Evolutionary conservation across 2,888 invertebrate species (phyloP).

Genomic region (Andrena praecox): DNA sequence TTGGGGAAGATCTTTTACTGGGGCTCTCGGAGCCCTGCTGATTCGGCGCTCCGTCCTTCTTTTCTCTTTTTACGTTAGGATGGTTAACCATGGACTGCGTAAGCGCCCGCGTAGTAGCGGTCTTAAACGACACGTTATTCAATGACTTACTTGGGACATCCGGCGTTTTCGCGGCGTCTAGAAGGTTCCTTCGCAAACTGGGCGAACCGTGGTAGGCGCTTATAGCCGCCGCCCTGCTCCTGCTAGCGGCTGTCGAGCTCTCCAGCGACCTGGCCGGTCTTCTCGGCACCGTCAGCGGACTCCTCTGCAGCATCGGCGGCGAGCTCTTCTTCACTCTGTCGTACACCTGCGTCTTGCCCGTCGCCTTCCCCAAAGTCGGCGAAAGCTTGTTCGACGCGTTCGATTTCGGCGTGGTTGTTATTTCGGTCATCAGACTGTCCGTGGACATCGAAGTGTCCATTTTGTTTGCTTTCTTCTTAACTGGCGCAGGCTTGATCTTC

Average conservation of each 20-base stretch:
- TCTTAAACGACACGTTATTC: conserved; percentile 61
- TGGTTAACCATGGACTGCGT: conserved; percentile 64
- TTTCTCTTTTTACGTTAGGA: conserved; percentile 72
- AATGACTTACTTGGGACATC: conserved; percentile 83
- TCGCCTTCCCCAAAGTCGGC: conserved; percentile 75
- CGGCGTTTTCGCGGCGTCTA: conserved; percentile 86
- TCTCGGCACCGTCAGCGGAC: conserved; percentile 71
- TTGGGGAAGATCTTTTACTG: conserved; percentile 81
- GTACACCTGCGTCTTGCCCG: conserved; percentile 72
- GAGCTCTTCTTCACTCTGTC: conserved; percentile 80
- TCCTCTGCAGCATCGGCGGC: conserved; percentile 79
- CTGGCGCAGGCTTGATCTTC: conserved; percentile 70
- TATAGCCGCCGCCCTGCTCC: conserved; percentile 81
- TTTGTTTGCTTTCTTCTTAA: conserved; percentile 75
- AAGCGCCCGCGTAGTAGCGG: conserved; percentile 68
- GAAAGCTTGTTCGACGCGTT: conserved; percentile 80
- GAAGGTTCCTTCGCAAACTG: conserved; percentile 85
- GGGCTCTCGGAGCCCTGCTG: conserved; percentile 79
- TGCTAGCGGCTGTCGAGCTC: conserved; percentile 81
- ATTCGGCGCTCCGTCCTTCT: conserved; percentile 73
- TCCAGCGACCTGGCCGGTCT: conserved; percentile 80
- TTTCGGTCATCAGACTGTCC: conserved; percentile 83
- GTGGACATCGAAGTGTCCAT: conserved; percentile 84
- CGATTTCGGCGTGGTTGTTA: conserved; percentile 78
- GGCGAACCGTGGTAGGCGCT: conserved; percentile 83